Conservation (phyloP, 2,888 invertebrate species). For the Sisyra terminalis region DNA sequence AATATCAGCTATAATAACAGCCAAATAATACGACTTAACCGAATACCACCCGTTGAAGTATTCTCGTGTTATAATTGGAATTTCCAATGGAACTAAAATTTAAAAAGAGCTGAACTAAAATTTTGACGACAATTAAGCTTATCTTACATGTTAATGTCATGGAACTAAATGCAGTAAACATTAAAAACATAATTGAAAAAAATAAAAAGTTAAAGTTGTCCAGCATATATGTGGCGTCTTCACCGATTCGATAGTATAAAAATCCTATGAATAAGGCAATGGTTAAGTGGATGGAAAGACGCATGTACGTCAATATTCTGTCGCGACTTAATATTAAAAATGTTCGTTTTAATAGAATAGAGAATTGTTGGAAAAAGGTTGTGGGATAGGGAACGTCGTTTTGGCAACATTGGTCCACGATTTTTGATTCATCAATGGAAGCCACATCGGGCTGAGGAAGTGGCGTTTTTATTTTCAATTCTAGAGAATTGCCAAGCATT, state of each 20-base stretch:
- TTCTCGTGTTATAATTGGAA: slow-evolving; percentile 64
- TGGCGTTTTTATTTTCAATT: slow-evolving; percentile 5
- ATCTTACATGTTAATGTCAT: slow-evolving; percentile 83
- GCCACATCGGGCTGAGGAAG: slow-evolving; percentile 13
- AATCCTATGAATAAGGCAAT: slow-evolving; percentile 71
- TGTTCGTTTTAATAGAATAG: slow-evolving; percentile 42
- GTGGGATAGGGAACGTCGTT: slow-evolving; percentile 31
- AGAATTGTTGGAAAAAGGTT: slow-evolving; percentile 37
- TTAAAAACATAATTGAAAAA: slow-evolving; percentile 84
- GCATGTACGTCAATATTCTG: slow-evolving; percentile 55
- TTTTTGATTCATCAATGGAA: slow-evolving; percentile 11
- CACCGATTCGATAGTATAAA: slow-evolving; percentile 74
- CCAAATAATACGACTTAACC: slow-evolving; percentile 62
- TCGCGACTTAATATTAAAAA: slow-evolving; percentile 50
- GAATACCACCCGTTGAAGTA: slow-evolving; percentile 87
- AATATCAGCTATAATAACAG: slow-evolving; percentile 62
- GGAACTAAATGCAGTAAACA: slow-evolving; percentile 87
- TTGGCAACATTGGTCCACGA: slow-evolving; percentile 10
- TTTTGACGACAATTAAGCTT: neutral
- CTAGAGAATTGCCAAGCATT: slow-evolving; percentile 16
- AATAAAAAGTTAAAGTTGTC: slow-evolving; percentile 82
- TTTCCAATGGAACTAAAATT: slow-evolving; percentile 60
- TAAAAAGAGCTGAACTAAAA: neutral
- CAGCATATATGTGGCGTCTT: slow-evolving; percentile 62
- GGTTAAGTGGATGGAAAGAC: slow-evolving; percentile 59